A percentile compares a stretch with the other conserved stretches of the same genome.
phyloP scores from a whole-genome alignment of 2,797 vertebrate genomes.

The Echiichthys vipera region DNA sequence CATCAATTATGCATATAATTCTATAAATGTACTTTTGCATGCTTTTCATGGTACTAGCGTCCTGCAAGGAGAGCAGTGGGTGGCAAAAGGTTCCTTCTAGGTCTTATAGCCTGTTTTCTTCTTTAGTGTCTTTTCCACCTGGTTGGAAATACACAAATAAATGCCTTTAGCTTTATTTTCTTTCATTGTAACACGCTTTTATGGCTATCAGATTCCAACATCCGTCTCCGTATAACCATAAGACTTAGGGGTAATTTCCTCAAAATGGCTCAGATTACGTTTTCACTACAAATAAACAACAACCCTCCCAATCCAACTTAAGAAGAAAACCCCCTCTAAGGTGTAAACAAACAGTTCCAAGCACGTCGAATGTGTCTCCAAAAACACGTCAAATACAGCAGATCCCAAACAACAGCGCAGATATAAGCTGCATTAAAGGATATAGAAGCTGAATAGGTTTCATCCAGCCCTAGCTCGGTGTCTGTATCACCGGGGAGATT shows the following conservation, averaged over 20 bases:
- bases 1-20: not conserved
- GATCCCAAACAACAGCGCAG: not conserved
- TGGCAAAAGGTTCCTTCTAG: not conserved
- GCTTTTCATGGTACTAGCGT: not conserved
- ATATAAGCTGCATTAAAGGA: constrained; percentile 3
- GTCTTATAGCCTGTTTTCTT: not conserved
- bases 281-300: constrained; percentile 17
- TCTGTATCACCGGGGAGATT: not conserved
- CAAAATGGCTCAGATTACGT: not conserved
- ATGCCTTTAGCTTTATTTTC: not conserved
- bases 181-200: not conserved
- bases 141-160: not conserved
- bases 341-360: not conserved
- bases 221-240: not conserved
- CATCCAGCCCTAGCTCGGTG: not conserved
- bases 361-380: not conserved
- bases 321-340: not conserved
- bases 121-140: not conserved
- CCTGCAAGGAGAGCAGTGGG: not conserved
- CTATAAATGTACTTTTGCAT: not conserved
- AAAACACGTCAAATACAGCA: not conserved
- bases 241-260: constrained; percentile 27
- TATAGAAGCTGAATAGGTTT: not conserved
- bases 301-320: not conserved
- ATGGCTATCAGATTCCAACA: constrained; percentile 3